Evolutionary conservation across 2,113 vertebrate genomes (phyloP).

Genomic region (Mirounga angustirostris): DNA sequence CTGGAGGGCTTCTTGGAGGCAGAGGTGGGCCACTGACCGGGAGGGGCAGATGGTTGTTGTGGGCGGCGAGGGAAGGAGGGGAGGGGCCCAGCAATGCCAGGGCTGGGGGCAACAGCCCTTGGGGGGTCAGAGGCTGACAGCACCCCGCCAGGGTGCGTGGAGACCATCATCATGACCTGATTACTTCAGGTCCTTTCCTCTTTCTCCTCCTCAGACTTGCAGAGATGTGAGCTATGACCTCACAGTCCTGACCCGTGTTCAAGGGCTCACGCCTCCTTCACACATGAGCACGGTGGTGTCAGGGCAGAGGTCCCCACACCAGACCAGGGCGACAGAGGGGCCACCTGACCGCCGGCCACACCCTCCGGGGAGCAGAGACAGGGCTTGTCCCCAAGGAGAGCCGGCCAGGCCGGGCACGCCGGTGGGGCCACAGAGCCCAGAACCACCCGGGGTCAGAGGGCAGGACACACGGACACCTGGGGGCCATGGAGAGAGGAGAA

Average conservation of each 20-base stretch:
- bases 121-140: not conserved
- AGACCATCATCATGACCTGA: rapidly evolving
- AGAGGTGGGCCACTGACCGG: rapidly evolving
- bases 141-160: not conserved
- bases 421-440: not conserved
- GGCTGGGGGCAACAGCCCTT: not conserved
- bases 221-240: rapidly evolving
- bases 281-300: rapidly evolving
- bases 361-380: not conserved
- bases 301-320: rapidly evolving
- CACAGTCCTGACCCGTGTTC: rapidly evolving
- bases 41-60: not conserved
- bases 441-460: not conserved
- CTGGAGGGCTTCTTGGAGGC: slow-evolving; percentile 26
- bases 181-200: not conserved
- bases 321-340: rapidly evolving
- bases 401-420: rapidly evolving
- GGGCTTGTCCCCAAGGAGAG: not conserved
- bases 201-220: not conserved
- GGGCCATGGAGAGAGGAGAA: too few relatives aligned
- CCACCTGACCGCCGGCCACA: not conserved
- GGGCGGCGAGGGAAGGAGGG: not conserved
- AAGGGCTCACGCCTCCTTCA: rapidly evolving
- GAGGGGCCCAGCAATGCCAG: rapidly evolving
- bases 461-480: rapidly evolving